Evolutionary conservation across 2,888 invertebrate genomes (phyloP).

Genomic region (Prionchulus punctatus): DNA sequence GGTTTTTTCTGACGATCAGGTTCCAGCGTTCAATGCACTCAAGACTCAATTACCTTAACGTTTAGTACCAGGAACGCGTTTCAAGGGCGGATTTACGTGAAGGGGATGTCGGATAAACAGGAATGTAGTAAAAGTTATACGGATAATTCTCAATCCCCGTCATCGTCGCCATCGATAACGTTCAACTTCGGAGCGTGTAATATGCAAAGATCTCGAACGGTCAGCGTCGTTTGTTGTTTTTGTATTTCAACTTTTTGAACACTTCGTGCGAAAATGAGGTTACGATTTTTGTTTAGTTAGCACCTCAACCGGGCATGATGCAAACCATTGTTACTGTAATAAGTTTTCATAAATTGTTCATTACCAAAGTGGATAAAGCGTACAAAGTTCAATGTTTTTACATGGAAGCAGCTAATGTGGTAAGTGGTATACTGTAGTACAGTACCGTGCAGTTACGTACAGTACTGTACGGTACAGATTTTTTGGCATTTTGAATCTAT

Average conservation of each 20-base stretch:
- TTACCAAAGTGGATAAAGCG: constrained; percentile 13
- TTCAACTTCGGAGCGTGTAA: constrained; percentile 12
- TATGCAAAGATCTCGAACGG: constrained; percentile 12
- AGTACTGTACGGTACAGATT: too few species aligned
- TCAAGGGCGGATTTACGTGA: constrained; percentile 12
- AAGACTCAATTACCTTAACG: constrained; percentile 7
- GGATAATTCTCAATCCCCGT: neutral
- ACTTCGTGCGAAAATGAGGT: neutral
- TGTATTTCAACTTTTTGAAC: neutral
- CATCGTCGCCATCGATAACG: constrained; percentile 5
- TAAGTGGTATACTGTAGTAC: constrained; percentile 3
- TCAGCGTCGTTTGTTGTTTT: neutral
- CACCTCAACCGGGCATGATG: constrained; percentile 12
- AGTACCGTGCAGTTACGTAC: too few species aligned
- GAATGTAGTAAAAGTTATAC: constrained; percentile 5
- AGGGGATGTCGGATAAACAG: constrained; percentile 12
- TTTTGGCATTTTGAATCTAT: neutral
- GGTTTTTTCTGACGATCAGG: too few species aligned
- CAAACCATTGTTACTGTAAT: constrained; percentile 12
- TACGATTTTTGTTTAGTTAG: constrained; percentile 4
- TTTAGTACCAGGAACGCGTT: constrained; percentile 8
- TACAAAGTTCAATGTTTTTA: constrained; percentile 12
- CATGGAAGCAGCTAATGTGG: constrained; percentile 12
- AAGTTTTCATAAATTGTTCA: constrained; percentile 11
- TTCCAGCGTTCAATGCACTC: constrained; percentile 4